phyloP scores from a whole-genome alignment of 2,797 vertebrate species.

The Eleutherodactylus coqui region DNA sequence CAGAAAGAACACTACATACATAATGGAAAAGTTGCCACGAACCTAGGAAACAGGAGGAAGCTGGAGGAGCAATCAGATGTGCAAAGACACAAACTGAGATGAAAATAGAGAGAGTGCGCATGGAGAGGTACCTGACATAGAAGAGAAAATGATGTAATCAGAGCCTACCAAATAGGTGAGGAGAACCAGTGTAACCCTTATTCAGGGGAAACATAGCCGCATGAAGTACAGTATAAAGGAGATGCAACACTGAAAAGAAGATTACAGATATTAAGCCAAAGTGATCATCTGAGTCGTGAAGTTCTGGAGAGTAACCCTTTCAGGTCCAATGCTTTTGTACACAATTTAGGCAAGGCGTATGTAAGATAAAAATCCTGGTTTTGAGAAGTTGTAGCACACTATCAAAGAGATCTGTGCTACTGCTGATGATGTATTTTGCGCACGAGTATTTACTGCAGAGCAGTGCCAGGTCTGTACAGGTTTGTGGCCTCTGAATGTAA shows the following conservation, averaged over 20 bases:
- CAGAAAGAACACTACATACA: background rate
- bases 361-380: background rate
- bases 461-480: background rate
- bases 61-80: slow-evolving; percentile 46
- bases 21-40: background rate
- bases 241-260: background rate
- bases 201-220: background rate
- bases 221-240: background rate
- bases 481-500: background rate
- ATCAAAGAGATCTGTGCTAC: background rate
- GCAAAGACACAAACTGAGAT: slow-evolving; percentile 44
- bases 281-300: background rate
- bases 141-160: slow-evolving; percentile 26
- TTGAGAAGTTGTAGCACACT: background rate
- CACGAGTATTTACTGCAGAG: background rate
- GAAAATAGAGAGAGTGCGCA: slow-evolving; percentile 21
- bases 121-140: background rate
- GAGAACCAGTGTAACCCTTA: background rate
- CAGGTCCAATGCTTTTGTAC: background rate
- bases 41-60: slow-evolving; percentile 9
- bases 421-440: background rate
- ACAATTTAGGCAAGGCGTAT: background rate
- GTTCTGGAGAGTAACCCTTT: background rate
- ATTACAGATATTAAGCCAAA: background rate
- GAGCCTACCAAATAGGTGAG: slow-evolving; percentile 1